These are phyloP conservation scores for Ricordea florida DNA, from an alignment of 92 coral and sea anemone species.

Conservation along the genomic window DNA sequence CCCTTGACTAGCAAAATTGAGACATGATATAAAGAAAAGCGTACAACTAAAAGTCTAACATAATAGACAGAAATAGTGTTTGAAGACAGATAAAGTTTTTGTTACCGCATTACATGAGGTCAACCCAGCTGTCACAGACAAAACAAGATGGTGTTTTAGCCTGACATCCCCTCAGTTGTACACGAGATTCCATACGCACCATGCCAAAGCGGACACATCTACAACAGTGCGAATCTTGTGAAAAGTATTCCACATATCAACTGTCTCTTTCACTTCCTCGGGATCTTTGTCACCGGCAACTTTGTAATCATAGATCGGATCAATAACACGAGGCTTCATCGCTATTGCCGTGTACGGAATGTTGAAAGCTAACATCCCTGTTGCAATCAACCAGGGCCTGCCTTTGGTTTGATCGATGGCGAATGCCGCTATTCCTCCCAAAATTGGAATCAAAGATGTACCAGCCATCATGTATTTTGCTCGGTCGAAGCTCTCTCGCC, in stretches of 20 bases:
- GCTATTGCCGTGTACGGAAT: conserved; percentile 52
- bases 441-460: conserved; percentile 62
- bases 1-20: too few relatives aligned
- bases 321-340: conserved; percentile 57
- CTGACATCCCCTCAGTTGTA: conserved; percentile 14
- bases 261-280: conserved; percentile 51
- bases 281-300: conserved; percentile 56
- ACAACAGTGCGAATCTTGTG: conserved; percentile 60
- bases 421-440: conserved; percentile 49
- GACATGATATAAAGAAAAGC: too few relatives aligned
- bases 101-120: too few relatives aligned
- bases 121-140: not conserved
- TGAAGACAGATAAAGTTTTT: too few relatives aligned
- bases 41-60: too few relatives aligned
- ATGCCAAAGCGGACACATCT: conserved; percentile 49
- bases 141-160: not conserved
- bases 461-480: conserved; percentile 65
- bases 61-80: too few relatives aligned
- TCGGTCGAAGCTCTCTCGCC: conserved; percentile 56
- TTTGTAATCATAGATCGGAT: conserved; percentile 51
- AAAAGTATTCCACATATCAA: conserved; percentile 53
- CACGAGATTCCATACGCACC: conserved; percentile 54
- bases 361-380: conserved; percentile 52
- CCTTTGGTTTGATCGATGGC: conserved; percentile 54
- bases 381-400: conserved; percentile 49